A percentile compares a stretch with the other conserved stretches of the same genome.
Evolutionary conservation across 2,888 invertebrate genomes (phyloP).

Genomic region (Hypolimnas misippus): DNA sequence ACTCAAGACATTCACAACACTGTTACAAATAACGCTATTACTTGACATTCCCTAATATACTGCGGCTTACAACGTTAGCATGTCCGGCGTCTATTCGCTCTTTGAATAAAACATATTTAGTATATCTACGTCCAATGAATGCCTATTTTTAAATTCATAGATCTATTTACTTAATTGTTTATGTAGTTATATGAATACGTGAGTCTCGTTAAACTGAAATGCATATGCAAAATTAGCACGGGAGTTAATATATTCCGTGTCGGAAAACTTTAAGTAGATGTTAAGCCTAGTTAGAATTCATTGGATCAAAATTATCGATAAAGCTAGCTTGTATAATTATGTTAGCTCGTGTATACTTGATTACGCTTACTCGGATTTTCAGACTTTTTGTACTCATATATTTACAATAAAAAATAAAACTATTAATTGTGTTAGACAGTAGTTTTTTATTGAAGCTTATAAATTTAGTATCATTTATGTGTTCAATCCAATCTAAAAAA

Average conservation of each 20-base stretch:
- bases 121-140: constrained; percentile 2
- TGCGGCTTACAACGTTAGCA: constrained; percentile 5
- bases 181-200: constrained; percentile 7
- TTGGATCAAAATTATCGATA: constrained; percentile 12
- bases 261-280: constrained; percentile 8
- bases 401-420: too few relatives aligned
- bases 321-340: constrained; percentile 1
- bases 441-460: too few relatives aligned
- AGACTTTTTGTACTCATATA: neutral
- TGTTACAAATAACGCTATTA: constrained; percentile 25
- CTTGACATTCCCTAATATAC: constrained; percentile 27
- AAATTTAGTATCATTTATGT: too few relatives aligned
- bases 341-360: neutral
- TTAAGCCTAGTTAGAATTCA: constrained; percentile 1
- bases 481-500: neutral
- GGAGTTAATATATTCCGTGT: constrained; percentile 3
- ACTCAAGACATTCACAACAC: constrained; percentile 19
- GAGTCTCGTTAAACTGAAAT: constrained; percentile 8
- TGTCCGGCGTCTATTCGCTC: constrained; percentile 19
- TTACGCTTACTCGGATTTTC: neutral
- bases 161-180: constrained; percentile 5
- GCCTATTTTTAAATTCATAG: neutral
- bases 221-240: constrained; percentile 4
- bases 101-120: constrained; percentile 6
- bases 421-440: too few relatives aligned